Conservation (phyloP, 2,888 invertebrate species). For the Cheilosia vernalis region DNA sequence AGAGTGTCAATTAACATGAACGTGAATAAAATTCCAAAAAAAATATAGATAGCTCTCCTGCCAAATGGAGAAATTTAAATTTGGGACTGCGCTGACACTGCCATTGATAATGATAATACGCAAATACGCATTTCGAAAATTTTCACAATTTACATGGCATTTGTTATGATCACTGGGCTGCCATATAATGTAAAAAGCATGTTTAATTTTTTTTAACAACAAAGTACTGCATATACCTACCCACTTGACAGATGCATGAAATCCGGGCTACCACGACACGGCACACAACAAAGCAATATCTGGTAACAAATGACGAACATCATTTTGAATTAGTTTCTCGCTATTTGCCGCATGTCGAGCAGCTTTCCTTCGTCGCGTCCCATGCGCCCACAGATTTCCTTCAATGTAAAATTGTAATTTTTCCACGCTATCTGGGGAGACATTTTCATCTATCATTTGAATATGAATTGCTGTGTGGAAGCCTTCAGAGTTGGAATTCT, state of each 20-base stretch:
- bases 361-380: constrained; percentile 24
- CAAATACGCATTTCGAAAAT: background rate
- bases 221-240: background rate
- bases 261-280: no score
- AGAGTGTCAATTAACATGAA: constrained; percentile 67
- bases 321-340: constrained; percentile 65
- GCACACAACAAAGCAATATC: constrained; percentile 18
- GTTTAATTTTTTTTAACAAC: background rate
- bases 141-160: background rate
- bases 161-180: background rate
- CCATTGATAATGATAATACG: background rate
- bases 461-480: constrained; percentile 38
- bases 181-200: background rate
- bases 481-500: constrained; percentile 18
- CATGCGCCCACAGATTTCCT: constrained; percentile 45
- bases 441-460: constrained; percentile 68
- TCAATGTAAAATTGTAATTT: constrained; percentile 60
- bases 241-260: background rate
- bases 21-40: constrained; percentile 32
- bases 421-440: constrained; percentile 60
- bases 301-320: constrained; percentile 63
- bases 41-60: background rate
- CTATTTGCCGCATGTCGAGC: constrained; percentile 50
- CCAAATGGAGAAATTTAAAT: background rate
- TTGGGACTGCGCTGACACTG: background rate